Evolutionary conservation across 1,140 invertebrate species (phyloP), one percentile per base, ranked within the genome.

Genomic region (Panulirus ornatus): DNA sequence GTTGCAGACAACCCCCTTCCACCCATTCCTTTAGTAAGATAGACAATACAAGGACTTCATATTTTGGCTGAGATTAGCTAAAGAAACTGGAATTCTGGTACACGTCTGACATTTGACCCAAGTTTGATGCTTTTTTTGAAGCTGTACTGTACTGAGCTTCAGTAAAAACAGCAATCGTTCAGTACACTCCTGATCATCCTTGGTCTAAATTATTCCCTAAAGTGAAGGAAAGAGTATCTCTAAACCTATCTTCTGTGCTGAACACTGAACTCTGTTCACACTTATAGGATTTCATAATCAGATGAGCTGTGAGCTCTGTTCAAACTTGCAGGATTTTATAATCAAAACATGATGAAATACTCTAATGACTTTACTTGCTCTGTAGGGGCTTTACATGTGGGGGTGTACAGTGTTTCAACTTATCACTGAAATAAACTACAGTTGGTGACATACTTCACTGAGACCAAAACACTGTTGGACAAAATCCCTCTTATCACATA

Each of bases 361-460:
- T 86, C 84, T 86, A 86, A 86, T 86, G 84, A 86, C 84, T 86
- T 86, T 86, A 86, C 84, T 86, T 86, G 84, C 84, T 73, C 71
- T 75, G 84, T 86, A 86, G 47, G 84, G 84, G 30, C 70, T 85
- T 86, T 86, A 86, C 84, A 86, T 86, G 84, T 86, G 84, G 84
- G 81, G 84, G 38, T 73, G 66, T 86, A 86, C 84, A 86, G 84
- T 86, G 84, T 86, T 86, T 86, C 84, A 86, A 86, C 84, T 54
- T 86, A 86, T 86, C 84, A 86, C 84, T 76, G 71, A 86, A 86
- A 86, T 51, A 75, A 86, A 86, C 47, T 73, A 75, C 66, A 44
- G 30, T 54, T 86, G 84, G 44, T 76, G 66, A 86, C 71, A 86
- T 86, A 76, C 81, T 75, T 71, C 84, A 86, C 42, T 54, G 44